Evolutionary conservation across 2,797 vertebrate genomes (phyloP), one percentile per base, ranked within the genome.

Genomic region (Syngnathus rostellatus): DNA sequence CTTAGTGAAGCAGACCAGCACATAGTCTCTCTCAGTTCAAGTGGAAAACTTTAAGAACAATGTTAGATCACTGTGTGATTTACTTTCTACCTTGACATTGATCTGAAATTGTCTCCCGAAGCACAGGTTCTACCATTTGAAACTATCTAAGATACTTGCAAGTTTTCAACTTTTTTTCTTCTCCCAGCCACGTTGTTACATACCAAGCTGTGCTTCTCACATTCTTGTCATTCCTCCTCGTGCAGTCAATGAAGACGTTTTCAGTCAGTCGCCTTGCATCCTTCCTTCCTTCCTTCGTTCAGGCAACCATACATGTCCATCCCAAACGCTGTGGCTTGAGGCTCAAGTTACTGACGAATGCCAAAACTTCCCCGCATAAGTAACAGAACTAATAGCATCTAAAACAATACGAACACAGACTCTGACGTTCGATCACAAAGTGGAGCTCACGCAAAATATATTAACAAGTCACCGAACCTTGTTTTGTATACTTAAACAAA

Each of bases 181-280:
- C 45, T 48, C 16, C 16, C 31, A 38, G 31, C 25, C 54, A 57
- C 37, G 23, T 2, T 41, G 8, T 57, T 12, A 61, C 38, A 40
- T 31, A 31, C 60, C 60, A 25, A 45, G 7, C 8, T 43, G 6
- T 25, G 60, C 12, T 41, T 25, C 21, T 37, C 17, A 23, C 60
- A 62, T 62, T 62, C 60, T 45, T 45, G 60, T 62, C 60, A 62
- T 62, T 62, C 41, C 41, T 45, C 60, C 3, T 62, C 21, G 14
- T 62, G 41, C 60, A 31, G 55, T 31, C 31, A 31, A 31, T 1
- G 31, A 58, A 17, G 1, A 58, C 55, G 31, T 57, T 31, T 31
- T 57, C 54, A 37, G 50, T 10, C n/a, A 38, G 31, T 58, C 53
- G 14, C 25, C 55, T 37, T 58, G 31, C 55, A 58, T 38, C 55